Conservation (phyloP, 2,888 invertebrate genomes). For the Dinocampus coccinellae region DNA sequence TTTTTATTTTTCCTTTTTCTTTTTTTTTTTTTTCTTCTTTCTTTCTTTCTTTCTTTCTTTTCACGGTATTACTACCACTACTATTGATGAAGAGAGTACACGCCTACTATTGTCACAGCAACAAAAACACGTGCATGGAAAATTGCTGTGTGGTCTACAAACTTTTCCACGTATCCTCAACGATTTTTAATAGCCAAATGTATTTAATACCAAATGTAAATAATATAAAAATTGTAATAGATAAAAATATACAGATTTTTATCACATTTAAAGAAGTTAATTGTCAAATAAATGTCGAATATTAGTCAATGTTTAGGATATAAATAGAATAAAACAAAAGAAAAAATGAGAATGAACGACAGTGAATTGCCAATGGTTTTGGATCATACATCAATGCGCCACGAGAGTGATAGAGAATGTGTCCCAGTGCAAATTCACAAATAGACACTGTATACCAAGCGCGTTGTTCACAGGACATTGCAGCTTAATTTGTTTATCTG, state of each 20-base stretch:
- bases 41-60: not conserved
- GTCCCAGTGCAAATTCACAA: slow-evolving; percentile 4
- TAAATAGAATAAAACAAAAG: not conserved
- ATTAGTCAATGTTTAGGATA: not conserved
- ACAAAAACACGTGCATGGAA: not conserved
- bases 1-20: slow-evolving; percentile 53
- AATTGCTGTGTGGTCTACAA: not conserved
- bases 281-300: not conserved
- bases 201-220: too few species aligned
- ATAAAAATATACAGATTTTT: too few species aligned
- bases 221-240: too few species aligned
- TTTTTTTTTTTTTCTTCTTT: not conserved
- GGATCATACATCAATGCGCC: slow-evolving; percentile 26
- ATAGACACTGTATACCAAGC: not conserved
- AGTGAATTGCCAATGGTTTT: slow-evolving; percentile 24
- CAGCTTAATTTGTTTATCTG: slow-evolving; percentile 67
- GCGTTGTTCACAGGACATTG: slow-evolving; percentile 36
- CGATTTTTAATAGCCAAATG: too few species aligned
- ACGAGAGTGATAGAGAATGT: not conserved
- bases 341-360: slow-evolving; percentile 5
- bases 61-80: too few species aligned
- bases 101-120: not conserved
- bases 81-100: not conserved
- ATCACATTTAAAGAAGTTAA: too few species aligned
- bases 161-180: too few species aligned